Evolutionary conservation across 2,797 vertebrate species (phyloP).

Genomic region (Notamacropus eugenii): DNA sequence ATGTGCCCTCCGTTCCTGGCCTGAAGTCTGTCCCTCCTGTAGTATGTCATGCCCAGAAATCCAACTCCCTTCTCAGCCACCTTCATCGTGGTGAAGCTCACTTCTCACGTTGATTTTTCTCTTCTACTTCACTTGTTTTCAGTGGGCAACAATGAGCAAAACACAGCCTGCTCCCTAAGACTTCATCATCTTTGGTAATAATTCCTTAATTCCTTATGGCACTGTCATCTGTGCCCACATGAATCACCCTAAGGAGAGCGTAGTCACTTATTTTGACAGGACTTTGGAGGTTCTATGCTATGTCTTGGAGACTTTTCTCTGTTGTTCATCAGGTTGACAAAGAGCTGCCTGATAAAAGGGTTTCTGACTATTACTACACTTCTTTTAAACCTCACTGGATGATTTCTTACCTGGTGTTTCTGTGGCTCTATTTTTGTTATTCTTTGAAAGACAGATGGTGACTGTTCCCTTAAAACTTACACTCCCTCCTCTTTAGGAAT

Average conservation of each 20-base stretch:
- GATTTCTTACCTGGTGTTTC: neutral
- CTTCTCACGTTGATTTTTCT: neutral
- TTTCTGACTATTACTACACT: neutral
- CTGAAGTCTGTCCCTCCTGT: neutral
- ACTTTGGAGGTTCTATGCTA: neutral
- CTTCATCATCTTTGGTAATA: neutral
- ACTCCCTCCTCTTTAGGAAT: neutral
- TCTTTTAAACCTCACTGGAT: neutral
- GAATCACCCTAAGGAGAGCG: neutral
- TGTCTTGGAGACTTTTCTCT: neutral
- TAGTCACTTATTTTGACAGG: neutral
- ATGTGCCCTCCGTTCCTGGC: neutral
- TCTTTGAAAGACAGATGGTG: neutral
- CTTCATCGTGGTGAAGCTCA: neutral
- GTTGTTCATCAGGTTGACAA: neutral
- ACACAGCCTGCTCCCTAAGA: neutral
- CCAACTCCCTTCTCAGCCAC: neutral
- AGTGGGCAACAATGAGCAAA: neutral
- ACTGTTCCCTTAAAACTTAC: neutral
- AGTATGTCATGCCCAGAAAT: neutral
- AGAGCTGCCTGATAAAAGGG: neutral
- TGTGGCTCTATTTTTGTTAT: neutral
- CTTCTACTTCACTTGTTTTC: neutral
- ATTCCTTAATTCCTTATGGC: neutral
- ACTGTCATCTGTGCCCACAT: neutral